phyloP scores from a whole-genome alignment of 2,888 invertebrate genomes.

The Xestia sexstrigata region DNA sequence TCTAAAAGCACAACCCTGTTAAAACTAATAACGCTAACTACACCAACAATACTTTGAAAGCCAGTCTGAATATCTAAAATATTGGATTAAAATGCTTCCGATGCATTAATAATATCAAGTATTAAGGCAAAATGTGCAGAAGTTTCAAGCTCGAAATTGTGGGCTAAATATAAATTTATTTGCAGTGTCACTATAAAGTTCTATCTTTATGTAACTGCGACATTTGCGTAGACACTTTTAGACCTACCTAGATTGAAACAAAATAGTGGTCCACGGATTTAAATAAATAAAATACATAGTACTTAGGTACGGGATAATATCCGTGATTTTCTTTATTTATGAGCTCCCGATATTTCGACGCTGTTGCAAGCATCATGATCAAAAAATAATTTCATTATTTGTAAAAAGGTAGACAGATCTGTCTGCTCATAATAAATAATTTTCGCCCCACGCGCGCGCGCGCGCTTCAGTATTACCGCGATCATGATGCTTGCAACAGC shows the following conservation, averaged over 20 bases:
- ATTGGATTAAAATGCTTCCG: slow-evolving; percentile 15
- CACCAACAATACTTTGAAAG: slow-evolving; percentile 5
- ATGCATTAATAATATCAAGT: slow-evolving; percentile 5
- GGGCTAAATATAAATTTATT: slow-evolving; percentile 6
- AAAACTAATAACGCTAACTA: slow-evolving; percentile 9
- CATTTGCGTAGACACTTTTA: neutral
- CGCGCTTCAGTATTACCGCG: no score
- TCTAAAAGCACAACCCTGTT: slow-evolving; percentile 37
- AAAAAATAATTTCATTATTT: no score
- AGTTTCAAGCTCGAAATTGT: slow-evolving; percentile 1
- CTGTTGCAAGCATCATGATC: no score
- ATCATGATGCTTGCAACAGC: no score
- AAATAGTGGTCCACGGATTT: no score
- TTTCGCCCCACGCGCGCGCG: no score
- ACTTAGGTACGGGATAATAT: no score
- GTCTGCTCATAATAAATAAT: no score
- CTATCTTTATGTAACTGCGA: neutral
- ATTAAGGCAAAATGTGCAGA: neutral
- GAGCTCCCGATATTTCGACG: no score
- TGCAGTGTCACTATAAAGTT: neutral
- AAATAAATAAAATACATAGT: no score
- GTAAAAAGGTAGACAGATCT: no score
- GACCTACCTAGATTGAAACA: neutral
- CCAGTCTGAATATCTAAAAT: slow-evolving; percentile 19
- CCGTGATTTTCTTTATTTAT: no score